Evolutionary conservation across 2,113 vertebrate genomes (phyloP).

Genomic region (Lepus europaeus): DNA sequence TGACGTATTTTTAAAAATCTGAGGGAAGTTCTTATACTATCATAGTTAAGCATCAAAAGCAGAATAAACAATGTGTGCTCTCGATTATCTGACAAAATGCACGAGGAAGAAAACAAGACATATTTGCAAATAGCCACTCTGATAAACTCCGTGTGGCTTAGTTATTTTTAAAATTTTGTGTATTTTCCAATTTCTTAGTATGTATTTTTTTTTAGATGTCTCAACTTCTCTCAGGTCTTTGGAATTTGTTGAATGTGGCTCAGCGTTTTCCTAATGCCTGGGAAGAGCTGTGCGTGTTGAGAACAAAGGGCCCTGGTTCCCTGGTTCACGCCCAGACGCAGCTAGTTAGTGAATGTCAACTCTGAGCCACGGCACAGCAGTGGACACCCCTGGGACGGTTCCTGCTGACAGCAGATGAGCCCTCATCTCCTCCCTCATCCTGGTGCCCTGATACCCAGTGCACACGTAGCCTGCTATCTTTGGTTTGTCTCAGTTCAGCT

Average conservation of each 20-base stretch:
- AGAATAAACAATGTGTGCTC: neutral
- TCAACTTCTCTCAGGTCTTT: neutral
- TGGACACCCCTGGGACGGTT: fast-evolving
- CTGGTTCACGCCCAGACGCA: neutral
- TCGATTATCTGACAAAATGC: neutral
- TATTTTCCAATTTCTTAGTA: neutral
- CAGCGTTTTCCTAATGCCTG: neutral
- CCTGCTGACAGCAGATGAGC: neutral
- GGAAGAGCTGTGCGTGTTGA: neutral
- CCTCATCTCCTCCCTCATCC: neutral
- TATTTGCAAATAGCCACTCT: neutral
- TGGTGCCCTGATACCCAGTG: neutral
- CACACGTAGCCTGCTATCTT: neutral
- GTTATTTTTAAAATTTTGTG: neutral
- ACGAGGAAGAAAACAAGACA: neutral
- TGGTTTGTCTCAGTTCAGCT: neutral
- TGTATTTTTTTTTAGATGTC: neutral
- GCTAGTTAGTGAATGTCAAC: neutral
- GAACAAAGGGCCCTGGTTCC: too few species aligned
- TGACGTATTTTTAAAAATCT: neutral
- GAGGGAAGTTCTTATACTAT: neutral
- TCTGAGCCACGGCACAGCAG: neutral
- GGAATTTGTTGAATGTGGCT: neutral
- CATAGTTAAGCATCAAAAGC: neutral
- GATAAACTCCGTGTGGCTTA: neutral